Evolutionary conservation across 2,113 vertebrate genomes (phyloP), one percentile per base, ranked within the genome.

Genomic region (Thalassarche chlororhynchos): DNA sequence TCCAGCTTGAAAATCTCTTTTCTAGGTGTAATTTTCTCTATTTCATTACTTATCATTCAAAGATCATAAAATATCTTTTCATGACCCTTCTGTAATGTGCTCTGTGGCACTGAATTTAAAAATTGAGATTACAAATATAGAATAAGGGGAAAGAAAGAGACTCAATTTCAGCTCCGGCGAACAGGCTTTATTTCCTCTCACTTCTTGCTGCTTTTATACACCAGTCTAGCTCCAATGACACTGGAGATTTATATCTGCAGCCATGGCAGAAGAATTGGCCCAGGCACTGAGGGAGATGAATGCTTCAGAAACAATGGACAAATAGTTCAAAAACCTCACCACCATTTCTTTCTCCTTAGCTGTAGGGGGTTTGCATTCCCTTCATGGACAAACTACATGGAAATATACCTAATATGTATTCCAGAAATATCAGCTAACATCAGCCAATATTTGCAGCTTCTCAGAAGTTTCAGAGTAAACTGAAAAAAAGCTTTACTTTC

Each of bases 91-190:
- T 90, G 25, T 85, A 95, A 89, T 86, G 55, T 92, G 42, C 24
- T 93, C 79, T 70, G 52, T 75, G 92, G 84, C 71, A 76, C 34
- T 38, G 88, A 96, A 76, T 96, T 98, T 97, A 84, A 97, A 93
- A 92, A 87, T 5, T 87, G 75, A 66, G 61, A 94, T 94, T 86
- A 89, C 57, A 85, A 79, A 95, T 93, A 84, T 19, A 34, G 11
- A 77, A 86, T 84, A 74, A 90, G 68, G 66, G 66, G 54, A 91
- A 96, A 94, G 72, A 64, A 85, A 60, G 60, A 87, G 36, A 60
- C 32, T 87, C 57, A 87, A 52, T 92, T 94, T 93, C 87, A 92
- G 71, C 32, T 90, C 28, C 64, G 70, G 47, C 78, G 64, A 89
- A 44, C 42, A 93, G 64, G 40, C 64, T 93, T 94, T 93, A 93